Base-by-base conservation (phyloP, 2,797 vertebrate genomes). In the Chaetophractus vellerosus region DNA sequence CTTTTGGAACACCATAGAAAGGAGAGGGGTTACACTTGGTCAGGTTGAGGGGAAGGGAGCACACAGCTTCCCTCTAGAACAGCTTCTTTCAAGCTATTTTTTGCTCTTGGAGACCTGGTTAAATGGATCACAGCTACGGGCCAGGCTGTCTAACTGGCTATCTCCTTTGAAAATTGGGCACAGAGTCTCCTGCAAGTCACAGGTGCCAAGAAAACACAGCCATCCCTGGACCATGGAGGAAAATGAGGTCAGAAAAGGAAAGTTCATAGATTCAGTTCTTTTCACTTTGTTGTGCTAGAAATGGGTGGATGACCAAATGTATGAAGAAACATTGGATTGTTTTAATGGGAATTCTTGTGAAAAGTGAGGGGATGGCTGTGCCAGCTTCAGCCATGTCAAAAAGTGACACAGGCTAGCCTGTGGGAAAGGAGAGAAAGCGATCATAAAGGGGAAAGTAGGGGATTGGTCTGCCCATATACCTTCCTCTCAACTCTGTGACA, bases 11-110 rank as follows among this genome's bases (percentile, higher is more conserved):
- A 50, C 80, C 61, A 33, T 31, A 64, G 19, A 66, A 81, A 93
- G 79, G 68, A 33, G 55, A 50, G 15, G 24, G 64, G 18, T 41
- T 59, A 11, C 28, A n/a, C 50, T 66, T 7, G 19, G 33, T 74
- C 57, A 71, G 79, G 28, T 55, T 21, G 41, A 81, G 21, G 72
- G 61, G 85, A 86, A 33, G 7, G 41, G 61, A 68, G 21, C 50
- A 23, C 24, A 63, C 41, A 26, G 74, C 66, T 88, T 86, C 38
- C 93, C 72, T 63, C 52, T 38, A n/a, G 92, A 92, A 61, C 28
- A 41, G 88, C 45, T 45, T 82, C 95, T 93, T 94, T 95, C 59
- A 92, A 93, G 94, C 74, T 95, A 48, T 88, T 80, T 94, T 92
- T 59, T 84, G 93, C 91, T 93, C 87, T 79, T 83, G 88, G 90